Base-by-base conservation (phyloP, 64 coral and sea anemone species). In the Porites australiensis region DNA sequence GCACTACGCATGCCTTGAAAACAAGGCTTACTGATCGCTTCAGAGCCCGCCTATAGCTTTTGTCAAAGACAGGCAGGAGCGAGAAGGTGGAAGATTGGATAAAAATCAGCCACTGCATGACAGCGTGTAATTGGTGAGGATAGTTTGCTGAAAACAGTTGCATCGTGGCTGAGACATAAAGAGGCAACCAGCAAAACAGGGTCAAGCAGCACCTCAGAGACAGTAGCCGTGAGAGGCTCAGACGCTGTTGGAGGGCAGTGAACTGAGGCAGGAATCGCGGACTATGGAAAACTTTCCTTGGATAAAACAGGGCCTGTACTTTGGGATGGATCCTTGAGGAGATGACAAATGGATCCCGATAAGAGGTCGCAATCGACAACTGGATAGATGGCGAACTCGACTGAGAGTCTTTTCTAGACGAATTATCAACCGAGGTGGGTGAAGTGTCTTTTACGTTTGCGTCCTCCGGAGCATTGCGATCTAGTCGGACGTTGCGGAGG, bases 101-200 rank as follows among this genome's bases (percentile, higher is more conserved):
- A 53, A 79, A 79, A 79, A 79, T 79, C n/a, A 79, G 53, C 77
- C 77, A 79, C 52, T 55, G 50, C 57, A 79, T 23, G n/a, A 79
- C 57, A 0, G 6, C 1, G 50, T 13, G 51, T 13, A 79, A 59
- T 5, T 59, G 51, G 27, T 79, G 51, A 2, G 77, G 22, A 54
- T 22, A 59, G 18, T 79, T 19, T 23, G 37, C 51, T 7, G 51
- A 58, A 15, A 49, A 19, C 51, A 58, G 51, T 8, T n/a, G 52
- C 58, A 79, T 13, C 53, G 6, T 21, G 23, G 58, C 77, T 79
- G 77, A 4, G 4, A 27, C 19, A 58, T 79, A 79, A 12, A 59
- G 3, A 79, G 77, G 77, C 9, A 79, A 21, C 77, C 77, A 79
- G 22, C 77, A 58, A n/a, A 79, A 54, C 10, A 52, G 2, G 14